These are phyloP conservation scores for Dasypolia templi DNA, from an alignment of 2,888 invertebrate genomes.

Conservation along the genomic window DNA sequence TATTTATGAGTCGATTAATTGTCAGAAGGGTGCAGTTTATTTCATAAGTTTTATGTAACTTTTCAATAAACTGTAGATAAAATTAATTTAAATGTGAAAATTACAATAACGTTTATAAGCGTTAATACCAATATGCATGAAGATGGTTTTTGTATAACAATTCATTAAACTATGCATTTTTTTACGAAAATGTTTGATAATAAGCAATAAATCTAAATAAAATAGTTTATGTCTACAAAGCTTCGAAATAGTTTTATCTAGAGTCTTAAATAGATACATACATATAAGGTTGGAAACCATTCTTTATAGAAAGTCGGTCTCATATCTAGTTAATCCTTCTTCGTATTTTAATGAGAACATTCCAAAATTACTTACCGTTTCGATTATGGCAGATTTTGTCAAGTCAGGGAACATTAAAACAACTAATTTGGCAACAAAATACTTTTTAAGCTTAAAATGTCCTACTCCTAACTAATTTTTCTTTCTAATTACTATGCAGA, in stretches of 20 bases:
- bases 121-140: constrained; percentile 45
- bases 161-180: constrained; percentile 52
- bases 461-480: constrained; percentile 30
- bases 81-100: constrained; percentile 44
- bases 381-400: constrained; percentile 50
- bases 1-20: constrained; percentile 53
- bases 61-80: constrained; percentile 45
- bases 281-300: constrained; percentile 46
- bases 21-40: constrained; percentile 49
- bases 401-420: constrained; percentile 45
- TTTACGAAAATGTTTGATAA: constrained; percentile 54
- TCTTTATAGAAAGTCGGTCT: constrained; percentile 54
- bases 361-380: constrained; percentile 77
- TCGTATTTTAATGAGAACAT: constrained; percentile 74
- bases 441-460: constrained; percentile 52
- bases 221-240: constrained; percentile 60
- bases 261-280: constrained; percentile 40
- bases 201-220: constrained; percentile 56
- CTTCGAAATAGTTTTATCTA: constrained; percentile 61
- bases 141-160: constrained; percentile 50
- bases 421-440: constrained; percentile 46
- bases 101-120: constrained; percentile 40
- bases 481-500: constrained; percentile 35
- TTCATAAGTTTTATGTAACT: constrained; percentile 30
- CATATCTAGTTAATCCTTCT: constrained; percentile 53